Percentiles rank a stretch among this genome's conserved stretches.
phyloP scores from a whole-genome alignment of 2,113 vertebrate species.

The Mustelus asterias region DNA sequence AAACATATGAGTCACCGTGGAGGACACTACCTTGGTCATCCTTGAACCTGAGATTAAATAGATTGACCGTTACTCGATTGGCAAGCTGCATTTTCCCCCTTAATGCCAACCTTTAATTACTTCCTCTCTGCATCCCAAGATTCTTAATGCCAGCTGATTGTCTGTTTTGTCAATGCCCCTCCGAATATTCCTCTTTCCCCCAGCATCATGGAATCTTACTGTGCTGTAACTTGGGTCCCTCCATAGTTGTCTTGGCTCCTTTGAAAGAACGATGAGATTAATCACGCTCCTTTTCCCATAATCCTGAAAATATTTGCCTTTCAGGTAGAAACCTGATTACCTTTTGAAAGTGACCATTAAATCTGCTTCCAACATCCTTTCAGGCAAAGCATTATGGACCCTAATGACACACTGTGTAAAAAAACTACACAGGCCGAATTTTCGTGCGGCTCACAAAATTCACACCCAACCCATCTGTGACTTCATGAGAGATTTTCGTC shows the following conservation, averaged over 20 bases:
- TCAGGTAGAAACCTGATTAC: neutral
- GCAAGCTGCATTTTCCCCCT: neutral
- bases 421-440: neutral
- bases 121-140: neutral
- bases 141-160: neutral
- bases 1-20: constrained; percentile 67
- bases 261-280: neutral
- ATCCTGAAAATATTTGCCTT: neutral
- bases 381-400: neutral
- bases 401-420: neutral
- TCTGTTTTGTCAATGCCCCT: neutral
- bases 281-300: neutral
- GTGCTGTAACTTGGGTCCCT: neutral
- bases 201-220: neutral
- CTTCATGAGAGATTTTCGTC: neutral
- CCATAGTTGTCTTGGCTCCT: neutral
- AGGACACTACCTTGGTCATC: constrained; percentile 71
- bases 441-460: neutral
- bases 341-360: neutral
- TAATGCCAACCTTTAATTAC: neutral
- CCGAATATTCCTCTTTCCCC: neutral
- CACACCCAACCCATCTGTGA: neutral
- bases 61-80: neutral
- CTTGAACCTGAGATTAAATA: constrained; percentile 71
- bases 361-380: neutral